Evolutionary conservation across 2,113 vertebrate species (phyloP), one percentile per base, ranked within the genome.

Genomic region (Passer montanus): DNA sequence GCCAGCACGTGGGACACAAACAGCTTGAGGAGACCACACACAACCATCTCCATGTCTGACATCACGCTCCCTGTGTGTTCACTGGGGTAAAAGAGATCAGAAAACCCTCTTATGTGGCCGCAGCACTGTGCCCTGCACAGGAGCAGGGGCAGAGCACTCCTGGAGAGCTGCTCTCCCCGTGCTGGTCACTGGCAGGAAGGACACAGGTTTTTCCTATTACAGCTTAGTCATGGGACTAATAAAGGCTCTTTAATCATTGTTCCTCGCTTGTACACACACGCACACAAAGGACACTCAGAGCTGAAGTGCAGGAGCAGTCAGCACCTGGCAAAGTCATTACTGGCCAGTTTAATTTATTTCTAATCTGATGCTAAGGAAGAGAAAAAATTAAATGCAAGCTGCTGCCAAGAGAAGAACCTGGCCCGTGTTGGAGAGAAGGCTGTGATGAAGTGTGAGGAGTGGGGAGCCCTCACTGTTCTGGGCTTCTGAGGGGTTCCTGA

Each of bases 161-260:
- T 2, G 5, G 55, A 0, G 6, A 94, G 80, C 33, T 55, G 55
- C 6, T 90, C 58, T 31, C 66, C 66, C 47, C 0, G 1, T 13
- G 6, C 60, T 64, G 46, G 33, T 37, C 6, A 4, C 41, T 89
- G 84, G 30, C 67, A 69, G 94, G 89, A 91, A 94, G 91, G 93
- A 95, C 84, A 73, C 30, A 67, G 46, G 46, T 37, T 94, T 96
- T 85, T 93, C 74, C 78, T 89, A 89, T 85, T 66, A 74, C 15
- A 77, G 60, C 64, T 94, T 49, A 90, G 83, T 83, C 92, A 75
- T 82, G 80, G 73, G 93, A 78, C 73, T 90, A 96, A 94, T 92
- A 95, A 96, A 95, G 69, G 10, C 69, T 86, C 86, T 95, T 92
- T 90, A 92, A 94, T 95, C 78, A 85, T 79, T 87, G 86, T 85